phyloP scores from a whole-genome alignment of 1,140 invertebrate genomes.

The Trichonephila inaurata region DNA sequence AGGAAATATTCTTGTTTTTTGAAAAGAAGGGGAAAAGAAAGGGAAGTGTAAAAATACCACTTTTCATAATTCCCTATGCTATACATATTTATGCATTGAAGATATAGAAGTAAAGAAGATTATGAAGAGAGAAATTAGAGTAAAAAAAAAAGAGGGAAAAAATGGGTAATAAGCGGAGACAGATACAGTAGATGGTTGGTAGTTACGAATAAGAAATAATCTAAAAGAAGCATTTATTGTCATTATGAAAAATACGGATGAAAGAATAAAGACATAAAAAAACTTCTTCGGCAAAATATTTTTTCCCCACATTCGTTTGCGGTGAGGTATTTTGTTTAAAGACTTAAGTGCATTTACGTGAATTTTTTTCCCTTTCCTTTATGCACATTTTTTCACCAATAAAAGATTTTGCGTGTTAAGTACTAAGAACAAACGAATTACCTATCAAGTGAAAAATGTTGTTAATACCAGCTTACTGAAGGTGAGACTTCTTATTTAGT shows the following conservation, averaged over 20 bases:
- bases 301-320: background rate
- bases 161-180: conserved; percentile 10
- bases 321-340: conserved; percentile 65
- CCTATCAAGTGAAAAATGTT: background rate
- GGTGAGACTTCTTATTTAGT: no score
- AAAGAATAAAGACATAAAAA: background rate
- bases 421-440: background rate
- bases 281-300: background rate
- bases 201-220: conserved; percentile 51
- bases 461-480: background rate
- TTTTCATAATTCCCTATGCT: conserved; percentile 16
- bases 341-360: conserved; percentile 63
- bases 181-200: background rate
- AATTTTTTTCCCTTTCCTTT: background rate
- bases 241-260: conserved; percentile 61
- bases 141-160: background rate
- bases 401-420: conserved; percentile 41
- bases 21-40: background rate
- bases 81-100: background rate
- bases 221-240: conserved; percentile 70
- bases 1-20: background rate
- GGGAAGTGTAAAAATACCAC: background rate
- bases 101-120: conserved; percentile 32
- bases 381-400: conserved; percentile 12
- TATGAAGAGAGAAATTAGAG: background rate